Conservation (phyloP, 2,888 invertebrate genomes). For the Microchrysa polita region DNA sequence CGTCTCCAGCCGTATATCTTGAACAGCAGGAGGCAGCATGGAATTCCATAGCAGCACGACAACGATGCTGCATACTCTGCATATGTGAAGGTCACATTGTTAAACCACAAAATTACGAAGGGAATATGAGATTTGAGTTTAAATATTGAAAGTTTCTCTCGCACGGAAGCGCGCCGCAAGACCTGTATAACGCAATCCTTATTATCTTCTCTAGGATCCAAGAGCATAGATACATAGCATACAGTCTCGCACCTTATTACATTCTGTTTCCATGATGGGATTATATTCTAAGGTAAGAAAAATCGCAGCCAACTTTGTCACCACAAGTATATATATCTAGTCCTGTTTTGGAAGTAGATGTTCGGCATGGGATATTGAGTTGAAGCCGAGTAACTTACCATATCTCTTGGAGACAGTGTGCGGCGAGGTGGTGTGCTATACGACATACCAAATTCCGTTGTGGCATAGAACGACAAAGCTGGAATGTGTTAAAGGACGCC, state of each 20-base stretch:
- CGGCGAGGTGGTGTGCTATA: no score
- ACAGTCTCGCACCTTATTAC: not conserved
- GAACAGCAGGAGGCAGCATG: not conserved
- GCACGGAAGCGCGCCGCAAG: constrained; percentile 44
- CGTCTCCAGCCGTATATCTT: not conserved
- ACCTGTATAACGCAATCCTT: constrained; percentile 10
- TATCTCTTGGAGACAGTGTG: not conserved
- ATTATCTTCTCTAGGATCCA: no score
- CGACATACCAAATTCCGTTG: no score
- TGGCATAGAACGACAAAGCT: not conserved
- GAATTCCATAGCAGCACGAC: no score
- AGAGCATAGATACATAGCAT: no score
- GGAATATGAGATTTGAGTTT: constrained; percentile 49
- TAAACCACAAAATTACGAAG: constrained; percentile 43
- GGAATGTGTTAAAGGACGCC: not conserved
- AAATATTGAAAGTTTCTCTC: constrained; percentile 48
- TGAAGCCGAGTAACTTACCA: not conserved
- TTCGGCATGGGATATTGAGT: not conserved
- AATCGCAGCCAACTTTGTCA: not conserved
- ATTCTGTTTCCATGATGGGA: constrained; percentile 19
- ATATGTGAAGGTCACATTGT: constrained; percentile 32
- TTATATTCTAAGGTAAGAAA: not conserved
- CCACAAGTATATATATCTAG: constrained; percentile 1
- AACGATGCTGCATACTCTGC: not conserved
- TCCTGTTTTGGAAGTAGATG: not conserved